These are phyloP conservation scores for Meloidogyne floridensis DNA, from an alignment of 1,140 invertebrate species.

Conservation along the genomic window DNA sequence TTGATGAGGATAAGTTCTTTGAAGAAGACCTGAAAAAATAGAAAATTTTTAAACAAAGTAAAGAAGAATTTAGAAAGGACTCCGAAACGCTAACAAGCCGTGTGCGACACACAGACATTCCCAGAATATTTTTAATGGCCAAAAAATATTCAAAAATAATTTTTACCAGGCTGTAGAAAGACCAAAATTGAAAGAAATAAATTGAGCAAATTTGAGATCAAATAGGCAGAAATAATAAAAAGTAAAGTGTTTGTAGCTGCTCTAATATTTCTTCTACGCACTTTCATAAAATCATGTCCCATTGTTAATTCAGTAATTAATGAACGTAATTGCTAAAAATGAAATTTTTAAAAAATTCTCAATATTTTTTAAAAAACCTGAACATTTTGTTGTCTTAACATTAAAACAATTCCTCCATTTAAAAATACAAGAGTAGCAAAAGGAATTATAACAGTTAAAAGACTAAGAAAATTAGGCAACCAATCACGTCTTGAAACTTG, in stretches of 20 bases:
- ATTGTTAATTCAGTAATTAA: constrained; percentile 61
- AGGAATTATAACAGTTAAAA: constrained; percentile 56
- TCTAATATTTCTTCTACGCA: constrained; percentile 55
- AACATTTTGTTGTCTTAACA: constrained; percentile 62
- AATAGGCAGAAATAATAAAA: constrained; percentile 61
- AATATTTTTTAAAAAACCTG: constrained; percentile 36
- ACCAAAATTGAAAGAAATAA: constrained; percentile 58
- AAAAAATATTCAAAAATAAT: background rate
- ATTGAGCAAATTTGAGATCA: constrained; percentile 58
- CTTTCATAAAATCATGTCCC: constrained; percentile 59
- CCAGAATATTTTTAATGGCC: no score
- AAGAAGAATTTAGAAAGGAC: background rate
- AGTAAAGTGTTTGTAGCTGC: constrained; percentile 59
- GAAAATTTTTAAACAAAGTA: background rate
- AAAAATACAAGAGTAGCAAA: constrained; percentile 63
- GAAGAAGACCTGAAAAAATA: constrained; percentile 51
- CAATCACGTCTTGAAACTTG: constrained; percentile 30
- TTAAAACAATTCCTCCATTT: constrained; percentile 63
- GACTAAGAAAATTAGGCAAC: constrained; percentile 50
- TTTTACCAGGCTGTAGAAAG: constrained; percentile 55
- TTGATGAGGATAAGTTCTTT: constrained; percentile 46
- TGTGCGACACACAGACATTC: no score
- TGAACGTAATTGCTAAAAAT: constrained; percentile 53
- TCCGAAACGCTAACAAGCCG: no score
- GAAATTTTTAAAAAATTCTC: background rate